Evolutionary conservation across 2,888 invertebrate genomes (phyloP), one percentile per base, ranked within the genome.

Genomic region (Cabera pusaria): DNA sequence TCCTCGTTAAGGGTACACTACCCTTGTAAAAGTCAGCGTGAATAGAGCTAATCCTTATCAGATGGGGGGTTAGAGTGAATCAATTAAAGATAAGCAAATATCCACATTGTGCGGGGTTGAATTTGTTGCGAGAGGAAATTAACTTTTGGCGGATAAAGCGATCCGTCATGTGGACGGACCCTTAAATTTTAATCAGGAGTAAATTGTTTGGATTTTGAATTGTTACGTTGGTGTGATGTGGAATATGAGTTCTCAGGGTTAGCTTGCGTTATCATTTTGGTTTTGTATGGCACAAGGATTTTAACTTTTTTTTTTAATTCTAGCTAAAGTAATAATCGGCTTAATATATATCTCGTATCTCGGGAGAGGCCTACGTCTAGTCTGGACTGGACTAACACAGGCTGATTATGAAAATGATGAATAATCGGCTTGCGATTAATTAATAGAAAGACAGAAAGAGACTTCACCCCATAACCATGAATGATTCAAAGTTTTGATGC

Each of bases 51-150:
- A 88, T 87, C 87, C 86, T 85, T 85, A 87, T 86, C 87, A 74
- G 53, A 45, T 50, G 58, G 67, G 68, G 85, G 84, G 85, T 75
- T 80, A 83, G 65, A 88, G 80, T 85, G 84, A 87, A 88, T 88
- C 87, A 87, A 88, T 88, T 87, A 87, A 84, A 88, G 87, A 88
- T 87, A 88, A 88, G 85, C 88, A 87, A 88, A 88, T 88, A 86
- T 79, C 62, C 70, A 63, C 68, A 74, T 88, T 86, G 85, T 87
- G 64, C 56, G 63, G 66, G 69, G 68, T 74, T 72, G 83, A 84
- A 85, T 86, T 85, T 74, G 85, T 82, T 79, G 71, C 67, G 75
- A 72, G 78, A 82, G 81, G 85, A 84, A 84, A 84, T 84, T 84
- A 83, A 85, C 82, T 84, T 84, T 82, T 72, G 70, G 52, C 59